Percentiles rank a stretch among this genome's conserved stretches.
These are phyloP conservation scores for Lordiphosa mommai DNA, from an alignment of 1,140 invertebrate genomes.

Conservation along the genomic window DNA sequence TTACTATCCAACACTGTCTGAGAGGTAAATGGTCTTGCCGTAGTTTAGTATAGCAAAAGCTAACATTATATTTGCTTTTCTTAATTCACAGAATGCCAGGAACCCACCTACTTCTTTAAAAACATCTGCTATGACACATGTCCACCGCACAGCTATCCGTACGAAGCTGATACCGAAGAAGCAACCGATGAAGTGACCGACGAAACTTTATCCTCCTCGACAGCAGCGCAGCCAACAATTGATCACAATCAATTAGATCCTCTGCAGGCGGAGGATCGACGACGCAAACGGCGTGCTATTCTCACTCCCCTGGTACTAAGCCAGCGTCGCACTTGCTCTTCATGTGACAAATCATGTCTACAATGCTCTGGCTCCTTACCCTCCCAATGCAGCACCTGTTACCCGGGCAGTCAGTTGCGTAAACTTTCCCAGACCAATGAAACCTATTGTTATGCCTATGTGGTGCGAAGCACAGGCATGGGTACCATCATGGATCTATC, in stretches of 20 bases:
- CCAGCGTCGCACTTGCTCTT: conserved; percentile 31
- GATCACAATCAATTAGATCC: conserved; percentile 38
- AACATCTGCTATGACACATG: conserved; percentile 61
- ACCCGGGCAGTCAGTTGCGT: conserved; percentile 59
- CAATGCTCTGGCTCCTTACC: conserved; percentile 48
- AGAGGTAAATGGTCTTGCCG: conserved; percentile 41
- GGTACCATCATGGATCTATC: conserved; percentile 46
- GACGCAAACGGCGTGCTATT: conserved; percentile 22
- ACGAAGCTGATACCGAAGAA: conserved; percentile 11
- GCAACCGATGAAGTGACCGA: neutral
- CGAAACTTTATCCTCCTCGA: neutral
- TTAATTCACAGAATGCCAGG: conserved; percentile 55
- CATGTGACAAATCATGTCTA: conserved; percentile 55
- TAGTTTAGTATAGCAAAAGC: too few relatives aligned
- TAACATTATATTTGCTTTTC: neutral
- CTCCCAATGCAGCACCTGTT: conserved; percentile 64
- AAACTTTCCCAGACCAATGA: conserved; percentile 45
- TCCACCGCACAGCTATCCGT: conserved; percentile 49
- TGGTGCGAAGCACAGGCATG: conserved; percentile 59
- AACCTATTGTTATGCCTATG: conserved; percentile 61
- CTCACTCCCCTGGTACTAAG: conserved; percentile 16
- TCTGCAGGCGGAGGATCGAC: conserved; percentile 58
- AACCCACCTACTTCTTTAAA: conserved; percentile 45
- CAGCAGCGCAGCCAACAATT: neutral
- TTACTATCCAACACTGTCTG: conserved; percentile 7